Conservation (phyloP, 2,113 vertebrate genomes). For the Ageneiosus marmoratus region DNA sequence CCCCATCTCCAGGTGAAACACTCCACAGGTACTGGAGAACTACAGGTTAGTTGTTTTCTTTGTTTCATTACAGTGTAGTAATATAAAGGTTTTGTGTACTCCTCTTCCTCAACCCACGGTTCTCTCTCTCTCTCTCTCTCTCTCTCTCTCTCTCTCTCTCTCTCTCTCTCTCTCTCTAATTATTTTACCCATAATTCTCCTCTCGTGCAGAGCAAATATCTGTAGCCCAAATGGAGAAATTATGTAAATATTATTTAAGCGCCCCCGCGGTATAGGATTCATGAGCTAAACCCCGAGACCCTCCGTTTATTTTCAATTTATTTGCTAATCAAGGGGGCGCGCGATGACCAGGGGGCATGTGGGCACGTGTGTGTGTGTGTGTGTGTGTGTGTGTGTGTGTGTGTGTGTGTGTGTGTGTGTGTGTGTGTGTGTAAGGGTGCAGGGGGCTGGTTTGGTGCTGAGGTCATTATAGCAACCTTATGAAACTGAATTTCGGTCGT, state of each 20-base stretch:
- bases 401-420: neutral
- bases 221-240: conserved; percentile 94
- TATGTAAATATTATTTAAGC: conserved; percentile 99
- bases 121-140: conserved; percentile 31
- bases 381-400: neutral
- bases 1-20: too few relatives aligned
- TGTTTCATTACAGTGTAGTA: neutral
- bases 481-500: conserved; percentile 28
- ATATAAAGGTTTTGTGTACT: neutral
- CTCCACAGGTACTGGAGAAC: too few relatives aligned
- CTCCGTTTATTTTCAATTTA: conserved; percentile 99
- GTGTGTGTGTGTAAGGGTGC: neutral
- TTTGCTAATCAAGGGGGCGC: conserved; percentile 98
- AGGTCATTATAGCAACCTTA: conserved; percentile 24
- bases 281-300: conserved; percentile 85
- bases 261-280: conserved; percentile 93
- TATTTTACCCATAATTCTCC: conserved; percentile 91
- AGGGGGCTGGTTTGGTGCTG: neutral
- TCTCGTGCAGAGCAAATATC: conserved; percentile 97
- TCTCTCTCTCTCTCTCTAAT: conserved; percentile 80
- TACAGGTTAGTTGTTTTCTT: neutral
- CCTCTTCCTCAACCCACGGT: neutral
- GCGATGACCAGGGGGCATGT: conserved; percentile 94
- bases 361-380: conserved; percentile 65
- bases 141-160: conserved; percentile 73